Percentiles rank a stretch among this genome's conserved stretches.
These are phyloP conservation scores for Trematomus bernacchii DNA, from an alignment of 2,797 vertebrate species.

Conservation along the genomic window DNA sequence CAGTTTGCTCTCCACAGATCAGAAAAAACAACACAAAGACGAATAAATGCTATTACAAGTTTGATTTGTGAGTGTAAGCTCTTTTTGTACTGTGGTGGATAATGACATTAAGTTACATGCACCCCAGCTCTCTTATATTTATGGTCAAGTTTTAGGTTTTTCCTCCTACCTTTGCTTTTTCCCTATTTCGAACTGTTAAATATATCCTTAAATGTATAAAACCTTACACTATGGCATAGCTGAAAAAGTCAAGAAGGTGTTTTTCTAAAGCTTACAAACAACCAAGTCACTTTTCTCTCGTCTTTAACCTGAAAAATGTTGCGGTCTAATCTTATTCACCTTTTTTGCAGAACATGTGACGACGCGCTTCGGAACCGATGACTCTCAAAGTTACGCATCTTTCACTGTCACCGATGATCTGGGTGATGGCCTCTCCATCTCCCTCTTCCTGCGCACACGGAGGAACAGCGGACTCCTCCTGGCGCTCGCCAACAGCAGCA, in stretches of 20 bases:
- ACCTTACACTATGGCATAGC: background rate
- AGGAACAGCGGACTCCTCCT: constrained; percentile 85
- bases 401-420: constrained; percentile 82
- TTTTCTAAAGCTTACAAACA: background rate
- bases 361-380: constrained; percentile 89
- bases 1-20: background rate
- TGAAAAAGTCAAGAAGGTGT: background rate
- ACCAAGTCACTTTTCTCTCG: background rate
- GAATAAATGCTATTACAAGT: background rate
- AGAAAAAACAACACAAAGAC: background rate
- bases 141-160: background rate
- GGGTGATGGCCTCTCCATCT: constrained; percentile 82
- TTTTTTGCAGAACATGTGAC: constrained; percentile 85
- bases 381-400: constrained; percentile 85
- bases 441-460: constrained; percentile 91
- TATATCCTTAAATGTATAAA: background rate
- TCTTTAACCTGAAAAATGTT: background rate
- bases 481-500: constrained; percentile 81
- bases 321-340: background rate
- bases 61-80: background rate
- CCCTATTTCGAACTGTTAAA: background rate
- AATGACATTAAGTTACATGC: background rate
- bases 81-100: background rate
- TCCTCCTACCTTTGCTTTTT: background rate
- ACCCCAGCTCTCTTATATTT: background rate